Conservation (phyloP, 2,797 vertebrate genomes). For the Cossypha polioptera region DNA sequence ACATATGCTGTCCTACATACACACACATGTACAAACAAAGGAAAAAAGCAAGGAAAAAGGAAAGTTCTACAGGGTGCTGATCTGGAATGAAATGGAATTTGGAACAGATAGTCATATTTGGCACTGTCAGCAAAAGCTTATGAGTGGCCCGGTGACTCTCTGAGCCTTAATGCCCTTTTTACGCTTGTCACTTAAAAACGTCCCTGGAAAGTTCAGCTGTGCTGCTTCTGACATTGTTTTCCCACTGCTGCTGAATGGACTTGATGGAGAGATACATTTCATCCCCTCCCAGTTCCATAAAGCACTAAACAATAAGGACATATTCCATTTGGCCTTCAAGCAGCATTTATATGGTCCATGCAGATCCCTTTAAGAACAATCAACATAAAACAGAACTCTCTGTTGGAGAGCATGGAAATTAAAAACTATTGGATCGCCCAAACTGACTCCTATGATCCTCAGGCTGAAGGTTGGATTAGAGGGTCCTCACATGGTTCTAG, state of each 20-base stretch:
- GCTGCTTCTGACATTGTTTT: background rate
- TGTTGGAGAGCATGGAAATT: background rate
- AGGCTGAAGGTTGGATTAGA: conserved; percentile 37
- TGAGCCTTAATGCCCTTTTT: conserved; percentile 43
- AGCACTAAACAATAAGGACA: background rate
- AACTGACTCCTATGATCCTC: background rate
- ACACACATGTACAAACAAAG: background rate
- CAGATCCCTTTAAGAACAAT: conserved; percentile 40
- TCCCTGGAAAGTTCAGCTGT: background rate
- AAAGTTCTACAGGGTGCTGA: background rate
- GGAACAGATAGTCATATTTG: conserved; percentile 61
- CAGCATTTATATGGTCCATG: background rate
- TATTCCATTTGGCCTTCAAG: conserved; percentile 41
- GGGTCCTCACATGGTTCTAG: conserved; percentile 79
- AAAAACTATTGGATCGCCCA: conserved; percentile 10
- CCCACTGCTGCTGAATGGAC: background rate
- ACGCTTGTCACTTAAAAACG: background rate
- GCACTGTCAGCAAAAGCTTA: conserved; percentile 63
- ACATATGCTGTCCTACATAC: background rate
- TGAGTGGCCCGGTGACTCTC: conserved; percentile 11
- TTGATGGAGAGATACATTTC: background rate
- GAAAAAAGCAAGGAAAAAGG: background rate
- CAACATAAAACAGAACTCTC: conserved; percentile 33
- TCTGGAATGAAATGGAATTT: conserved; percentile 58
- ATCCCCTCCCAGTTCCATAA: background rate